A percentile compares a stretch with the other conserved stretches of the same genome.
phyloP scores from a whole-genome alignment of 2,113 vertebrate species.

The Casuarius casuarius region DNA sequence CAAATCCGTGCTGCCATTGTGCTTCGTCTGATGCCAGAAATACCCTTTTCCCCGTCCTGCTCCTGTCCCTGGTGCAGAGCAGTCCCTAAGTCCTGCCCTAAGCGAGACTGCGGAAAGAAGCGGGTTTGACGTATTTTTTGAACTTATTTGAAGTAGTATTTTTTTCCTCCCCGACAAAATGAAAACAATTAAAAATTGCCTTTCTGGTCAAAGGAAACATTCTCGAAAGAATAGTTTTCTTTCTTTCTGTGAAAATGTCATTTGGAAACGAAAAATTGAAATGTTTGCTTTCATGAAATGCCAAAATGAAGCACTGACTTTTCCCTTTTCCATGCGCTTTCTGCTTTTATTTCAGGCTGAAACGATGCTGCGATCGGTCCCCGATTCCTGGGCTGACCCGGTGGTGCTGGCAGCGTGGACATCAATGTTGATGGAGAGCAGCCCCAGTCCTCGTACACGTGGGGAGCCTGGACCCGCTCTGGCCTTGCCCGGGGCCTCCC shows the following conservation, averaged over 20 bases:
- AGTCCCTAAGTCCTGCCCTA: not conserved
- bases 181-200: not conserved
- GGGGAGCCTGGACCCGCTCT: not conserved
- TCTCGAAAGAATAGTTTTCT: fast-evolving
- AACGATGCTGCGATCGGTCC: not conserved
- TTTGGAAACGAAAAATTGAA: not conserved
- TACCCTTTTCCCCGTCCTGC: not conserved
- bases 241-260: fast-evolving
- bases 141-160: not conserved
- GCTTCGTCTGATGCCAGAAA: not conserved
- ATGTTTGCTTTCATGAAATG: fast-evolving
- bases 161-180: not conserved
- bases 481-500: not conserved
- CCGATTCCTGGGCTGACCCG: not conserved
- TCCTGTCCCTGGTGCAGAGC: not conserved
- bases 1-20: not conserved
- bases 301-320: not conserved
- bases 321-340: fast-evolving
- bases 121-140: not conserved
- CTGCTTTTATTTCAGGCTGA: not conserved
- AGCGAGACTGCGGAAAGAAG: not conserved
- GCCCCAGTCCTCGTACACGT: not conserved
- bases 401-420: too few species aligned
- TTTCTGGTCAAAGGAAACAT: not conserved
- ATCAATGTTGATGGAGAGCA: too few species aligned